phyloP scores from a whole-genome alignment of 2,888 invertebrate species.

The Dinocampus coccinellae region DNA sequence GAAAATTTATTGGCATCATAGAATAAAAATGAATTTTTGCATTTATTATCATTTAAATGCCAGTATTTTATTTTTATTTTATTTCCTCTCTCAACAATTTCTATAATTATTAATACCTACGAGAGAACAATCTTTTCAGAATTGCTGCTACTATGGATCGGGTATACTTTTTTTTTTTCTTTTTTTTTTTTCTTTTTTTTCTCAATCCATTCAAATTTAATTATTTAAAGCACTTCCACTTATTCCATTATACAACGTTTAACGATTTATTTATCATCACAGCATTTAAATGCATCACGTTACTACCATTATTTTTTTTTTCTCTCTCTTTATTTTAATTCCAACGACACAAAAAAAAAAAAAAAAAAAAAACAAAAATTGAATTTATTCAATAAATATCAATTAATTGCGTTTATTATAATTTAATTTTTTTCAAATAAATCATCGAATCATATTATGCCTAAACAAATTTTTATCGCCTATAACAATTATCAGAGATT shows the following conservation, averaged over 20 bases:
- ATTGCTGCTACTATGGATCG: slow-evolving; percentile 54
- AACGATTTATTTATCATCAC: slow-evolving; percentile 56
- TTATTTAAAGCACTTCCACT: not conserved
- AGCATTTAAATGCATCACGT: slow-evolving; percentile 59
- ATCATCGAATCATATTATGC: not conserved
- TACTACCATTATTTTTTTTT: slow-evolving; percentile 28
- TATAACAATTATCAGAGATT: not conserved
- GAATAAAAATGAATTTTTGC: slow-evolving; percentile 40
- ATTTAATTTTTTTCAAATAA: not conserved
- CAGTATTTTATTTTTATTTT: slow-evolving; percentile 16
- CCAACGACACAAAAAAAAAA: no score
- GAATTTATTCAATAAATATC: not conserved
- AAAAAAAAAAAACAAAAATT: no score
- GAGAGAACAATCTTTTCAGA: not conserved
- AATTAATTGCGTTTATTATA: not conserved
- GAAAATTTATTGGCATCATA: slow-evolving; percentile 59
- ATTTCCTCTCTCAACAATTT: slow-evolving; percentile 20
- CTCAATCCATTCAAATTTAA: slow-evolving; percentile 3
- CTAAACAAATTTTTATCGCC: not conserved
- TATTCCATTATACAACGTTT: not conserved
- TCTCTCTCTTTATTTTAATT: not conserved
- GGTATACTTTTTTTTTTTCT: slow-evolving; percentile 9
- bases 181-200: not conserved
- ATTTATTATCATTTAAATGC: slow-evolving; percentile 19
- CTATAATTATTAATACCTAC: not conserved